phyloP scores from a whole-genome alignment of 2,797 vertebrate species.

The Limosa lapponica region DNA sequence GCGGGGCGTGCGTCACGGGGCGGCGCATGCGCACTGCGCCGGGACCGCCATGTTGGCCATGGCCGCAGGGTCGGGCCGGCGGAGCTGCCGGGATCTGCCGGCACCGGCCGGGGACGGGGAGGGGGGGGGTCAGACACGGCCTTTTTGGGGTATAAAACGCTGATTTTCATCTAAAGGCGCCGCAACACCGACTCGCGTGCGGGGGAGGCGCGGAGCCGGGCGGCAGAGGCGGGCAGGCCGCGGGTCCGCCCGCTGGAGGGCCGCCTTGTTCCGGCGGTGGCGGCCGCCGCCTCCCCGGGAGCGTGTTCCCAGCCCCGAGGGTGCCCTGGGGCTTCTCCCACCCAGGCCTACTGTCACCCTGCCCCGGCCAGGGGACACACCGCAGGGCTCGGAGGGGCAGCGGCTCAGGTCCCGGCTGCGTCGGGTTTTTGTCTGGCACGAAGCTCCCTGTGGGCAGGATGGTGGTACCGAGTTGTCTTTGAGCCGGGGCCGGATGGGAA shows the following conservation, averaged over 20 bases:
- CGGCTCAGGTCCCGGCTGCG: rapidly evolving
- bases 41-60: background rate
- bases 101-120: background rate
- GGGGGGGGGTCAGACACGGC: background rate
- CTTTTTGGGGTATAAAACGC: background rate
- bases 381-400: background rate
- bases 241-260: background rate
- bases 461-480: rapidly evolving
- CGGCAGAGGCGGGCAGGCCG: background rate
- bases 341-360: background rate
- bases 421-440: rapidly evolving
- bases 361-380: too few relatives aligned
- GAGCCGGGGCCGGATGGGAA: background rate
- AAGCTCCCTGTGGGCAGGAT: background rate
- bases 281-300: background rate
- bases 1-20: background rate
- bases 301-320: background rate
- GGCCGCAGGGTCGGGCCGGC: rapidly evolving
- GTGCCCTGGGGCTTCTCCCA: background rate
- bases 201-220: background rate
- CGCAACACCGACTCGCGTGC: rapidly evolving
- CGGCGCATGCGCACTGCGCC: background rate
- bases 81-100: background rate
- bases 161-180: background rate
- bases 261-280: background rate